Base-by-base conservation (phyloP, 2,797 vertebrate genomes). In the Leptatherina wallacei region DNA sequence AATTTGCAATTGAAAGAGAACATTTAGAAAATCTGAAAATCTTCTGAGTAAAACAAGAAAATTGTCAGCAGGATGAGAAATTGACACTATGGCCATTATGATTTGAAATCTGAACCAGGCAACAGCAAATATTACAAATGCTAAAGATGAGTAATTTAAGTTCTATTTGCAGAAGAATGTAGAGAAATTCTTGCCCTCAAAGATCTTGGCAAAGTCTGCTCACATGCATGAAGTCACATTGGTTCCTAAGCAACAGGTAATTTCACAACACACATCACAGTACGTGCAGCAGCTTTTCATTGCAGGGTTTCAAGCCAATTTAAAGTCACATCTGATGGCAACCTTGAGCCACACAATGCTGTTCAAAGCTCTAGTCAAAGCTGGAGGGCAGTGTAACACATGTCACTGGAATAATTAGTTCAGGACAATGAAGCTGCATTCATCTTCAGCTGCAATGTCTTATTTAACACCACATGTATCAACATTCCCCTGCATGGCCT, bases 211-310 rank as follows among this genome's bases (percentile, higher is more conserved):
- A 87, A 86, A 86, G 75, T 63, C 47, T 58, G 38, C 73, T 71
- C 75, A 67, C 60, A 87, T 76, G 81, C 73, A 82, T 85, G 59
- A 82, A 93, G 89, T 90, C 89, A 83, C 74, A 80, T 40, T 65
- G 86, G 95, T 95, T 95, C 78, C 95, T 93, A 94, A 93, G 95
- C 95, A 95, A 95, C 94, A 94, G 87, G 93, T 93, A 84, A 93
- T 90, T 91, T 88, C 87, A 90, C 85, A 90, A 90, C 88, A 91
- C 82, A 85, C 24, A 12, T 70, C 30, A 35, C 68, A 64, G 65
- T 73, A 76, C n/a, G 7, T 69, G 68, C 68, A 71, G 79, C 77
- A 76, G 88, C 85, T 90, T 89, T 92, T 90, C 89, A 85, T 81
- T 47, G 75, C 73, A 35, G 77, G 81, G 83, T 69, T 84, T 86